These are phyloP conservation scores for Raphicerus campestris DNA, from an alignment of 2,113 vertebrate genomes.

Conservation along the genomic window DNA sequence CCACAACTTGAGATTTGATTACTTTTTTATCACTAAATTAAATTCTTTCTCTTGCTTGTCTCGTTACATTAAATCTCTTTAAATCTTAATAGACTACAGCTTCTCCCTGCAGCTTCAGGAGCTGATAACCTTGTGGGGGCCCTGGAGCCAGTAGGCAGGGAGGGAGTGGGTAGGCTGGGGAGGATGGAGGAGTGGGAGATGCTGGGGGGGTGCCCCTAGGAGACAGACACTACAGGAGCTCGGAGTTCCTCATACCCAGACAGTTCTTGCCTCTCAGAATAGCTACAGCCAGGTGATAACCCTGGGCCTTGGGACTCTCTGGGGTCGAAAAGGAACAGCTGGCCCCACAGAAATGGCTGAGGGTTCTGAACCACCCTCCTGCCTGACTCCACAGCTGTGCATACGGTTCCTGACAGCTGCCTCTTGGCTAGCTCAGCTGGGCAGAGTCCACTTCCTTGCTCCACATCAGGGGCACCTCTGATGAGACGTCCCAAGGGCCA, in stretches of 20 bases:
- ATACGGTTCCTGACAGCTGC: neutral
- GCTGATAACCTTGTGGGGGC: neutral
- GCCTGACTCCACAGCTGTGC: neutral
- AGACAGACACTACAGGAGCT: neutral
- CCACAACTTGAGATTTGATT: constrained; percentile 72
- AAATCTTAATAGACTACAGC: constrained; percentile 67
- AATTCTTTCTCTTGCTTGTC: constrained; percentile 55
- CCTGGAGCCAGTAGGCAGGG: neutral
- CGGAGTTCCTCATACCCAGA: neutral
- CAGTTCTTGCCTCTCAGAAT: neutral
- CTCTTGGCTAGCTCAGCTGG: accelerated
- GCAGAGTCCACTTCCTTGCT: too few relatives aligned
- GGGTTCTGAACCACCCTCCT: neutral
- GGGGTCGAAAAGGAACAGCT: neutral
- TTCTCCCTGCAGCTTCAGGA: constrained; percentile 3
- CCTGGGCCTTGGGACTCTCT: neutral
- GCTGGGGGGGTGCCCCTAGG: neutral
- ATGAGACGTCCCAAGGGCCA: neutral
- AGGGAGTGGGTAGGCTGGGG: neutral
- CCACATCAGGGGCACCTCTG: neutral
- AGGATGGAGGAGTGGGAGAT: neutral
- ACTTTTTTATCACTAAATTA: constrained; percentile 71
- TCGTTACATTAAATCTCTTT: constrained; percentile 53
- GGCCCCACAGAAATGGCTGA: neutral
- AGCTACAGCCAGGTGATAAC: neutral